Conservation (phyloP, 2,797 vertebrate genomes). For the Melanogrammus aeglefinus region DNA sequence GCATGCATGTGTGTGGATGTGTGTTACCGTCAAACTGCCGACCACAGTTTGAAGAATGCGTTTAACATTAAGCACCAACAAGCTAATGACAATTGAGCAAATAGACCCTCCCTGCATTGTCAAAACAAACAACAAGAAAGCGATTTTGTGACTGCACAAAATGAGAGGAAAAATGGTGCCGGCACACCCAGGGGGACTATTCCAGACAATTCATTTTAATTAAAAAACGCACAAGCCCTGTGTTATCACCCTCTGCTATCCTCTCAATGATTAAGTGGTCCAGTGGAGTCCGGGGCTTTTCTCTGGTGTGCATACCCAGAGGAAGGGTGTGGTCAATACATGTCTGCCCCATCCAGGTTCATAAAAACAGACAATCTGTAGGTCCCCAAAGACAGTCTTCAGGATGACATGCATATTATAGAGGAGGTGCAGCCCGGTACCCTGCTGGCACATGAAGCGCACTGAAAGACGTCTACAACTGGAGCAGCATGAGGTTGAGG, state of each 20-base stretch:
- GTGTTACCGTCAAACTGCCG: too few species aligned
- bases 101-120: too few species aligned
- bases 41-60: too few species aligned
- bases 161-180: not conserved
- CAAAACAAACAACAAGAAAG: not conserved
- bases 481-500: conserved; percentile 11
- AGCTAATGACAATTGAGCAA: too few species aligned
- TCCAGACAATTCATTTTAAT: conserved; percentile 29
- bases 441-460: not conserved
- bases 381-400: not conserved
- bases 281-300: conserved; percentile 13
- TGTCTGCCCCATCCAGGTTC: conserved; percentile 7
- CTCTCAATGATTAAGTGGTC: conserved; percentile 37
- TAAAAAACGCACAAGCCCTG: conserved; percentile 24
- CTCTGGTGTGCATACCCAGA: conserved; percentile 7
- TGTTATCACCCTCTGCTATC: conserved; percentile 19
- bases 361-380: conserved; percentile 5
- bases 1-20: too few species aligned
- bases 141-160: not conserved
- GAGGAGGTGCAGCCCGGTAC: not conserved
- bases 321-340: conserved; percentile 27
- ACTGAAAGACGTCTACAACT: conserved; percentile 16
- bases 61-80: too few species aligned
- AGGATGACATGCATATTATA: not conserved
- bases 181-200: conserved; percentile 9